Evolutionary conservation across 2,113 vertebrate genomes (phyloP).

Genomic region (Boleophthalmus pectinirostris): DNA sequence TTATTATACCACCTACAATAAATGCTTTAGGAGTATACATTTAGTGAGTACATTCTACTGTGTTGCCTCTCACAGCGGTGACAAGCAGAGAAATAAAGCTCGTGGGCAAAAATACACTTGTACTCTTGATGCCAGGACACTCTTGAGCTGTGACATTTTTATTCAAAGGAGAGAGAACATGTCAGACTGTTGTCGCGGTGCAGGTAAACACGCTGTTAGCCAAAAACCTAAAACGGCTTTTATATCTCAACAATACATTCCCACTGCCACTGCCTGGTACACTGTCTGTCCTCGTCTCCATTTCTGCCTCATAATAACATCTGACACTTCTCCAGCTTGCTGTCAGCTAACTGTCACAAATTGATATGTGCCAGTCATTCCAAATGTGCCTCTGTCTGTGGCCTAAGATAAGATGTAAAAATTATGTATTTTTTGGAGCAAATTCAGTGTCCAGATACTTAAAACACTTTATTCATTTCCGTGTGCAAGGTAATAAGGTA

Average conservation of each 20-base stretch:
- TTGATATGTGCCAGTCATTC: conserved; percentile 5
- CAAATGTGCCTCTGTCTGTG: conserved; percentile 10
- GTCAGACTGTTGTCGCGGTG: neutral
- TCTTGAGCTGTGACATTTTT: conserved; percentile 1
- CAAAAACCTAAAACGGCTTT: conserved; percentile 6
- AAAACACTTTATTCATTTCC: neutral
- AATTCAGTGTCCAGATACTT: conserved; percentile 8
- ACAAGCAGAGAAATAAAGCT: conserved; percentile 1
- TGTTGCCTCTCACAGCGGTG: neutral
- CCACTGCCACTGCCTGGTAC: conserved; percentile 8
- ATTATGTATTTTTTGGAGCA: neutral
- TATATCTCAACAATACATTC: neutral
- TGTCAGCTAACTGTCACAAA: conserved; percentile 9
- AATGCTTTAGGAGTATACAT: neutral
- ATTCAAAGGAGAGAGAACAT: conserved; percentile 6
- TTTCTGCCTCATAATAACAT: neutral
- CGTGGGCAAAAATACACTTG: conserved; percentile 4
- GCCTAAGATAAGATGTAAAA: conserved; percentile 5
- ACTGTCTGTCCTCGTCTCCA: neutral
- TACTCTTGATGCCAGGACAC: neutral
- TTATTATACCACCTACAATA: neutral
- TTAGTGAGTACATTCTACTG: neutral
- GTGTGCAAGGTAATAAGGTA: too few species aligned
- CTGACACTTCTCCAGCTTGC: conserved; percentile 11
- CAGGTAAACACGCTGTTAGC: conserved; percentile 5